phyloP scores from a whole-genome alignment of 2,888 invertebrate genomes.

The Anarsia innoxiella region DNA sequence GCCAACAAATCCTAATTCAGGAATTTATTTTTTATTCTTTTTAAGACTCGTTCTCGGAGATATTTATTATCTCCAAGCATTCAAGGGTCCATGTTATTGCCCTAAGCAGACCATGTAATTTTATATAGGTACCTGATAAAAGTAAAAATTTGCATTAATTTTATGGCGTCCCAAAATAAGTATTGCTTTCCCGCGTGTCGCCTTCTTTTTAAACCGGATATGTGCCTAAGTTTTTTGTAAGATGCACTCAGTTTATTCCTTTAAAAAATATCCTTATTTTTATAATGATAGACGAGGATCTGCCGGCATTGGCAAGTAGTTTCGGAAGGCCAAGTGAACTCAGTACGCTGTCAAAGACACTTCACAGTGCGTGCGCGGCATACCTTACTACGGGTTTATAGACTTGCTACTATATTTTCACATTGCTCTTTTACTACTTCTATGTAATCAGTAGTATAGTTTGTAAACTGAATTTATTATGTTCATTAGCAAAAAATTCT shows the following conservation, averaged over 20 bases:
- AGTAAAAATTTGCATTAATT: constrained; percentile 8
- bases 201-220: too few species aligned
- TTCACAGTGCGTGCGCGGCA: constrained; percentile 11
- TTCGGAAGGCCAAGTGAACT: constrained; percentile 8
- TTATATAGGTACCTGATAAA: constrained; percentile 19
- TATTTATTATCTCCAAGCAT: constrained; percentile 10
- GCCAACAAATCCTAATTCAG: constrained; percentile 45
- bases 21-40: constrained; percentile 33
- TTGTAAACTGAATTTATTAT: constrained; percentile 2
- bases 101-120: constrained; percentile 22
- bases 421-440: constrained; percentile 2
- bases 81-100: constrained; percentile 26
- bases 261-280: too few species aligned
- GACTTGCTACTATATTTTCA: constrained; percentile 1
- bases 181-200: too few species aligned
- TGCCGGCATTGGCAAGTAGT: constrained; percentile 3
- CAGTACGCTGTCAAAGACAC: too few species aligned
- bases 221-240: too few species aligned
- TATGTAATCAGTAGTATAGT: constrained; percentile 5
- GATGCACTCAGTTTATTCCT: too few species aligned
- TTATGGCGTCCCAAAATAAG: too few species aligned
- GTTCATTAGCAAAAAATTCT: constrained; percentile 10
- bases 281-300: too few species aligned
- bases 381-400: constrained; percentile 3
- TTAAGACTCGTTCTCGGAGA: constrained; percentile 13